These are phyloP conservation scores for Pipistrellus nathusii DNA, from an alignment of 2,797 vertebrate genomes.

Conservation along the genomic window DNA sequence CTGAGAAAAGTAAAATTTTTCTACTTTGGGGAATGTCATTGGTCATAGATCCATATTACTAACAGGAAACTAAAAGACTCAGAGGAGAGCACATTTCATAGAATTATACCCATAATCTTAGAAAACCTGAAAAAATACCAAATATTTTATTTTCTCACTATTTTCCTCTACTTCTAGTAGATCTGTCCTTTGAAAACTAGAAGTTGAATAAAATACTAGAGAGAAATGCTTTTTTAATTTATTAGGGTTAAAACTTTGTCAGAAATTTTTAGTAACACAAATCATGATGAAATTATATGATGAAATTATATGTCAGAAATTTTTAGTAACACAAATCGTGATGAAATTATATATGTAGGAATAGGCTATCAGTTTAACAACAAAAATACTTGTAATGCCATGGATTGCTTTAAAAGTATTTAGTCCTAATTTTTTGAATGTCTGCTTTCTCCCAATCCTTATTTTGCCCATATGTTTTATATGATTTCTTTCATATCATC, in stretches of 20 bases:
- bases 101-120: background rate
- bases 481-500: background rate
- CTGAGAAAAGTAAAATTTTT: constrained; percentile 11
- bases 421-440: background rate
- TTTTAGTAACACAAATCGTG: background rate
- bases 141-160: background rate
- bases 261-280: background rate
- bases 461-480: background rate
- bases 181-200: constrained; percentile 8
- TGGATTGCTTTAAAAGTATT: background rate
- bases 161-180: constrained; percentile 17
- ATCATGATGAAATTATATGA: background rate
- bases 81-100: background rate
- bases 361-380: background rate
- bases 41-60: background rate
- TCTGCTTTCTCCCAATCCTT: background rate
- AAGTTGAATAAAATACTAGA: background rate
- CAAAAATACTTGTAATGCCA: background rate
- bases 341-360: background rate
- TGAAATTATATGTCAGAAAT: background rate
- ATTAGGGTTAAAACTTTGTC: background rate
- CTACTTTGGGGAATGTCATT: background rate
- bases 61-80: background rate
- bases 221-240: background rate
- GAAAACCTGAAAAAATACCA: background rate